These are phyloP conservation scores for Periophthalmus magnuspinnatus DNA, from an alignment of 2,797 vertebrate species.

Conservation along the genomic window DNA sequence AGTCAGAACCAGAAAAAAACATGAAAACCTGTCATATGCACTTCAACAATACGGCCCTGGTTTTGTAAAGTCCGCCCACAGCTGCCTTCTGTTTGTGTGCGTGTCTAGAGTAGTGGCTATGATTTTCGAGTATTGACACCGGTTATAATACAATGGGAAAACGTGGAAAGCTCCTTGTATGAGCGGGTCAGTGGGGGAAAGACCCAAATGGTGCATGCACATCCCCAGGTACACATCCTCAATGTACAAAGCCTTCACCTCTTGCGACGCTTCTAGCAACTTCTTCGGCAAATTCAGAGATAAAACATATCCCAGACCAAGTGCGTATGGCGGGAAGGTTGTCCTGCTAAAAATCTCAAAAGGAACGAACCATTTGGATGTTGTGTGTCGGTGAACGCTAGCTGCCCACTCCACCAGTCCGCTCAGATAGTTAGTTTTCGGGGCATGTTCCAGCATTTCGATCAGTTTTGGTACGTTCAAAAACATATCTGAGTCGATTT, in stretches of 20 bases:
- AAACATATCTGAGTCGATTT: constrained; percentile 76
- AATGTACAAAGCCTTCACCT: constrained; percentile 66
- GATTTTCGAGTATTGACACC: constrained; percentile 49
- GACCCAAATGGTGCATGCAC: constrained; percentile 59
- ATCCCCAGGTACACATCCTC: constrained; percentile 77
- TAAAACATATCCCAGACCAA: constrained; percentile 74
- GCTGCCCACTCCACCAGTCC: constrained; percentile 30
- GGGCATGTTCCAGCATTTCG: constrained; percentile 14
- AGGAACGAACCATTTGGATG: constrained; percentile 68
- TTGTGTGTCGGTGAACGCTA: not conserved
- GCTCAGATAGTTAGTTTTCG: constrained; percentile 42
- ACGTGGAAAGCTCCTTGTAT: constrained; percentile 14
- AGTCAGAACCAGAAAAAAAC: too few species aligned
- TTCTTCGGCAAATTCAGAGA: constrained; percentile 62
- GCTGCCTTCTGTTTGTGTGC: rapidly evolving
- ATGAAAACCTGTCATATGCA: too few species aligned
- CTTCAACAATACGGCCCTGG: constrained; percentile 18
- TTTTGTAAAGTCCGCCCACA: constrained; percentile 65
- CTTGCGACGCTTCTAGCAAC: constrained; percentile 49
- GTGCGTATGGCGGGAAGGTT: constrained; percentile 60
- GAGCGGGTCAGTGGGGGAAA: constrained; percentile 21
- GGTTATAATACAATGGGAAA: not conserved
- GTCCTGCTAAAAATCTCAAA: constrained; percentile 1
- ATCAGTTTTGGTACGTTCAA: constrained; percentile 65
- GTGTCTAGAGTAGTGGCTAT: constrained; percentile 38